These are phyloP conservation scores for Mionectes macconnelli DNA, from an alignment of 2,113 vertebrate species.

Conservation along the genomic window DNA sequence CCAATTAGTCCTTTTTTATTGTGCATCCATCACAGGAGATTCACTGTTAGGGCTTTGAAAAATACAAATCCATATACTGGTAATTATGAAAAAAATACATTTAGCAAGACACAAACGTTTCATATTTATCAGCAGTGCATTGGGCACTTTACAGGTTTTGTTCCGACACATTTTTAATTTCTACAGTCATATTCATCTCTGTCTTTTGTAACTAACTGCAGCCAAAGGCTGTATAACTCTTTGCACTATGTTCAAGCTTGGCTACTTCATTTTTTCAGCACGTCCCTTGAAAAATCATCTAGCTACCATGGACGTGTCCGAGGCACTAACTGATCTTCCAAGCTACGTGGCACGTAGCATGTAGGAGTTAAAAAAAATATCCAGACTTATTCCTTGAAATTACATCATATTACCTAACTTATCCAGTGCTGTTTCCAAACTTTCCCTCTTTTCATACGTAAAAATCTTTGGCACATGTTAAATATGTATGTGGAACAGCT, in stretches of 20 bases:
- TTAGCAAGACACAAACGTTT: background rate
- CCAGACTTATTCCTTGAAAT: slow-evolving; percentile 27
- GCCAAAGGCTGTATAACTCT: background rate
- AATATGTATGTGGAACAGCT: background rate
- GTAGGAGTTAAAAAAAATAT: background rate
- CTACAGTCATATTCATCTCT: background rate
- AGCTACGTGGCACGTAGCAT: slow-evolving; percentile 29
- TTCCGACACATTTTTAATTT: background rate
- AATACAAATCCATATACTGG: slow-evolving; percentile 29
- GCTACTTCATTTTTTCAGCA: background rate
- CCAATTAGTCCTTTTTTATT: slow-evolving; percentile 43
- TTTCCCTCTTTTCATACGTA: background rate
- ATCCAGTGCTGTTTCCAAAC: slow-evolving; percentile 23
- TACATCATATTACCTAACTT: slow-evolving; percentile 27
- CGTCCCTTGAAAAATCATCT: background rate
- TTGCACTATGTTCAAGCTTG: background rate
- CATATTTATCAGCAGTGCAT: background rate
- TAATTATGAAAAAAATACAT: slow-evolving; percentile 39
- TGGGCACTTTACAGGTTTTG: background rate
- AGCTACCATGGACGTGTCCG: background rate
- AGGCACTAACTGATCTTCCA: background rate
- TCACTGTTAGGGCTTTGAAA: background rate
- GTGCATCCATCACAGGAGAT: slow-evolving; percentile 8
- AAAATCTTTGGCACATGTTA: background rate
- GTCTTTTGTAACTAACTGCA: background rate